Evolutionary conservation across 1,140 invertebrate species (phyloP), one percentile per base, ranked within the genome.

Genomic region (Forficula auricularia): DNA sequence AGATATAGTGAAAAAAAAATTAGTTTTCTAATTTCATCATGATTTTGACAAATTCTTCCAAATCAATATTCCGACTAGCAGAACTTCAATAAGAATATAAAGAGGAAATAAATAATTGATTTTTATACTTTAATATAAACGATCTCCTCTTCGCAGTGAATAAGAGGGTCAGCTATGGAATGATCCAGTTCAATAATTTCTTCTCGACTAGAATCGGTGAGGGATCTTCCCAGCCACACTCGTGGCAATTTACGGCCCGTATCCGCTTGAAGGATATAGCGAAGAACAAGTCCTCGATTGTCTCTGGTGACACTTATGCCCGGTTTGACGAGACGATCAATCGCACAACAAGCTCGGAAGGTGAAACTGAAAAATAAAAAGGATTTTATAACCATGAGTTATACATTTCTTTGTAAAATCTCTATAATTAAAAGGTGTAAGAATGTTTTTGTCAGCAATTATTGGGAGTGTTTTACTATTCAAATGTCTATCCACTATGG

Each of bases 281-380:
- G 71, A 1, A 88, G 55, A 44, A 60, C 68, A 12, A 82, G 63
- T 27, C 60, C 45, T 59, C 69, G 49, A 48, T 61, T 52, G 45
- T 61, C 49, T 54, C 67, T 38, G 2, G 43, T 47, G 4, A 12
- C 46, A 41, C 3, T 45, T 49, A 6, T 4, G 22, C 10, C 22
- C 10, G 22, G 22, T 50, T 71, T 71, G 12, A 70, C 69, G 13
- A 75, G 58, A 1, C 75, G 72, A 48, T 77, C 71, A 38, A 89
- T 79, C 47, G 72, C 73, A 53, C 86, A 89, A 57, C 89, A 94
- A 0, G 84, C 75, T 61, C 81, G 65, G 51, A 92, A 87, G n/a
- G 78, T 71, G 54, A 94, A 89, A 59, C 77, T 79, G 49, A 15
- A 67, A 52, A 40, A 37, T 15, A 43, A 48, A 19, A 43, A 48